A percentile compares a stretch with the other conserved stretches of the same genome.
Evolutionary conservation across 2,888 invertebrate species (phyloP).

Genomic region (Yponomeuta plumbellus): DNA sequence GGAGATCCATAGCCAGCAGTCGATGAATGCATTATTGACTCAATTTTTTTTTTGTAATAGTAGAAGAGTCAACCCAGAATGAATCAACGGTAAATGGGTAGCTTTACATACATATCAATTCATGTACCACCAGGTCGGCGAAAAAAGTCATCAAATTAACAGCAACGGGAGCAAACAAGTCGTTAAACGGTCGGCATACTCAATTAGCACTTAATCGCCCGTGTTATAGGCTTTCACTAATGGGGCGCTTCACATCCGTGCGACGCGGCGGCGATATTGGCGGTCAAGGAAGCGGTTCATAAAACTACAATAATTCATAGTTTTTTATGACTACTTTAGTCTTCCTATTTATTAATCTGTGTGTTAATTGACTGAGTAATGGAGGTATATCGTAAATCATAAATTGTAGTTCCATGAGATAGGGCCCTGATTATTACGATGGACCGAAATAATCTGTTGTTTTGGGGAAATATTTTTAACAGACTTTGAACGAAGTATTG

Average conservation of each 20-base stretch:
- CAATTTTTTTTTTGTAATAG: neutral
- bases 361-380: too few species aligned
- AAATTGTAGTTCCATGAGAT: too few species aligned
- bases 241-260: neutral
- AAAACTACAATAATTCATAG: too few species aligned
- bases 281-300: too few species aligned
- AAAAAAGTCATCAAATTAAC: slow-evolving; percentile 1
- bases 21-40: neutral
- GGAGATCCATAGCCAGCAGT: neutral
- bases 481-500: too few species aligned
- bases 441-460: too few species aligned
- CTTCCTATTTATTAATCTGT: too few species aligned
- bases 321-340: too few species aligned
- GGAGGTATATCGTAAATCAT: too few species aligned
- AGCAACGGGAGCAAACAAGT: slow-evolving; percentile 2
- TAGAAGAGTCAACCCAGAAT: neutral
- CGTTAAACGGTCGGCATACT: slow-evolving; percentile 9
- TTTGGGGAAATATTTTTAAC: too few species aligned
- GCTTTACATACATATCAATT: neutral
- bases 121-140: neutral
- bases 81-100: neutral
- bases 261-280: neutral
- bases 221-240: slow-evolving; percentile 1
- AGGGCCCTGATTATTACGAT: too few species aligned
- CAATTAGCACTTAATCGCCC: slow-evolving; percentile 1